Evolutionary conservation across 2,888 invertebrate species (phyloP).

Genomic region (Phorcus lineatus): DNA sequence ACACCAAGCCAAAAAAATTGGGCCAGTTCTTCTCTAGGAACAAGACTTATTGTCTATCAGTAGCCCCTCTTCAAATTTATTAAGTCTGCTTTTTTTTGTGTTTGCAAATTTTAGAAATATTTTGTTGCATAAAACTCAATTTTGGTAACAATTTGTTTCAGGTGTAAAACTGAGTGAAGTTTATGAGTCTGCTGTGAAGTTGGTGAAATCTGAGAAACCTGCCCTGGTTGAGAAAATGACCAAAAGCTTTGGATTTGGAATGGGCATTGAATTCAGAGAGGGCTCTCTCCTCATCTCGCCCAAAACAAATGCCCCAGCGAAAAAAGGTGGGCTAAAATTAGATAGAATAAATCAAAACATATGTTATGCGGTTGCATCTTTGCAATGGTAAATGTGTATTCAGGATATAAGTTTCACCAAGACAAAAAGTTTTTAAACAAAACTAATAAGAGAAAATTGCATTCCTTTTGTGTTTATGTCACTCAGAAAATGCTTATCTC

Average conservation of each 20-base stretch:
- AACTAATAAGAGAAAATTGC: too few relatives aligned
- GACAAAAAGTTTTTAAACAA: not conserved
- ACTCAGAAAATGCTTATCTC: too few relatives aligned
- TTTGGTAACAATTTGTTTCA: conserved; percentile 39
- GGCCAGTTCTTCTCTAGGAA: too few relatives aligned
- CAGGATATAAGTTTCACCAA: too few relatives aligned
- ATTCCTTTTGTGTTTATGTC: too few relatives aligned
- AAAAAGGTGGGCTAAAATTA: conserved; percentile 78
- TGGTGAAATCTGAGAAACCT: conserved; percentile 91
- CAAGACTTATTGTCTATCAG: too few relatives aligned
- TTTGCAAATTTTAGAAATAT: too few relatives aligned
- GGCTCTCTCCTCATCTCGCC: conserved; percentile 93
- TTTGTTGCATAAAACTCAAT: too few relatives aligned
- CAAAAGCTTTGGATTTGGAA: conserved; percentile 96
- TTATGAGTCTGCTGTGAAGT: conserved; percentile 87
- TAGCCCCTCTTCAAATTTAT: too few relatives aligned
- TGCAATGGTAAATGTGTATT: not conserved
- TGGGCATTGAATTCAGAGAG: conserved; percentile 98
- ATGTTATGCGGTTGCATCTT: not conserved
- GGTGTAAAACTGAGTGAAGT: conserved; percentile 90
- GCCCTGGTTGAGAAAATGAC: conserved; percentile 91
- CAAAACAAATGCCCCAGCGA: conserved; percentile 87
- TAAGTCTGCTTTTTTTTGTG: too few relatives aligned
- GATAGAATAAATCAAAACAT: not conserved
- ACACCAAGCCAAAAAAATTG: too few relatives aligned